Evolutionary conservation across 2,888 invertebrate genomes (phyloP), one percentile per base, ranked within the genome.

Genomic region (Phlogophora meticulosa): DNA sequence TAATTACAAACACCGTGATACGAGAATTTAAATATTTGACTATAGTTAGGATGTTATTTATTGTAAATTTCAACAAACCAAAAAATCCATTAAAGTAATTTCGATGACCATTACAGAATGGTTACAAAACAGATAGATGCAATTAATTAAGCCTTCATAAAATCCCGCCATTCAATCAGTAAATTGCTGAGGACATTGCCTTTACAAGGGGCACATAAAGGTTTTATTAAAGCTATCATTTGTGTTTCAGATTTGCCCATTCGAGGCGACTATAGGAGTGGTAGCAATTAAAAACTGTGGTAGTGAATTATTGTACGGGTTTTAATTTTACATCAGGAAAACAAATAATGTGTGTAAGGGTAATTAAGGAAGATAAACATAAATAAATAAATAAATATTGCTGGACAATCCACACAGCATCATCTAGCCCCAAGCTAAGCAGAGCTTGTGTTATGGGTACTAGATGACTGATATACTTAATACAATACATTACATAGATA

Each of bases 181-280:
- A 57, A 78, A 79, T 75, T 74, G 70, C 61, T 55, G 55, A 79
- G 73, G 62, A 74, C 61, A 62, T 62, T 57, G 72, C 69, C 57
- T 80, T 75, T 81, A 73, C 67, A 73, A 80, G 74, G 74, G 75
- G 61, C 63, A 51, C 53, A 74, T 82, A 76, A 76, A 74, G 72
- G 66, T 83, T 84, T 81, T 78, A 82, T 76, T 79, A 78, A 83
- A 78, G 62, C 75, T 51, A 53, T 66, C 67, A 83, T 86, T 84
- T 84, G 80, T 82, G 77, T 79, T 85, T 82, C 77, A 82, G 81
- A 85, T 84, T 59, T 75, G 52, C 20, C 63, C 57, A 76, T 64
- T 61, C 46, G 73, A 73, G 78, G 61, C 38, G 66, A 60, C 59
- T 78, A 59, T 72, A 60, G 55, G 68, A 78, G 67, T 77, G 60